These are phyloP conservation scores for Ranitomeya variabilis DNA, from an alignment of 2,113 vertebrate genomes.

Conservation along the genomic window DNA sequence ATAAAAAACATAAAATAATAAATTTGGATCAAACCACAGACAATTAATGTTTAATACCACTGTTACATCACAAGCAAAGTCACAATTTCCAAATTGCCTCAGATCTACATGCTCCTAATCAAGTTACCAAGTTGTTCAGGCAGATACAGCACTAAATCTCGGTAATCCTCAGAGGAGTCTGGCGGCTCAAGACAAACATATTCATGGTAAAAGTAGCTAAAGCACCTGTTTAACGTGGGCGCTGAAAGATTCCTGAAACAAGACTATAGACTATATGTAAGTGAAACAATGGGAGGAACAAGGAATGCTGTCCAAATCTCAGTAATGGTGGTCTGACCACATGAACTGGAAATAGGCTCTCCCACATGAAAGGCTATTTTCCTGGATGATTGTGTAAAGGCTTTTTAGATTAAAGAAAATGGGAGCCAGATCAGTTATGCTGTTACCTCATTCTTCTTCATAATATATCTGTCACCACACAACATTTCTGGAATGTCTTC, in stretches of 20 bases:
- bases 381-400: slow-evolving; percentile 47
- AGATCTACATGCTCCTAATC: not conserved
- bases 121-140: slow-evolving; percentile 1
- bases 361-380: slow-evolving; percentile 51
- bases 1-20: not conserved
- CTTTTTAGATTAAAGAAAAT: slow-evolving; percentile 55
- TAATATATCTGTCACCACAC: slow-evolving; percentile 54
- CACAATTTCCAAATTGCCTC: not conserved
- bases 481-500: slow-evolving; percentile 49
- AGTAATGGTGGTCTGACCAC: slow-evolving; percentile 54
- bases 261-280: slow-evolving; percentile 9
- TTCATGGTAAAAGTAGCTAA: slow-evolving; percentile 17
- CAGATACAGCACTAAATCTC: slow-evolving; percentile 26
- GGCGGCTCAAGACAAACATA: slow-evolving; percentile 14
- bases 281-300: slow-evolving; percentile 34
- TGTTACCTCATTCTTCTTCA: slow-evolving; percentile 50
- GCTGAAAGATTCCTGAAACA: slow-evolving; percentile 40
- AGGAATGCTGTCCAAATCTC: slow-evolving; percentile 41
- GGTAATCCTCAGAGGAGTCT: slow-evolving; percentile 39
- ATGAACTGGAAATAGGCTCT: slow-evolving; percentile 50
- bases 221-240: slow-evolving; percentile 45
- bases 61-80: not conserved
- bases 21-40: not conserved
- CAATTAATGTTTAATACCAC: not conserved
- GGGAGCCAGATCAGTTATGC: slow-evolving; percentile 47